Conservation (phyloP, 2,113 vertebrate genomes). For the Pica pica region DNA sequence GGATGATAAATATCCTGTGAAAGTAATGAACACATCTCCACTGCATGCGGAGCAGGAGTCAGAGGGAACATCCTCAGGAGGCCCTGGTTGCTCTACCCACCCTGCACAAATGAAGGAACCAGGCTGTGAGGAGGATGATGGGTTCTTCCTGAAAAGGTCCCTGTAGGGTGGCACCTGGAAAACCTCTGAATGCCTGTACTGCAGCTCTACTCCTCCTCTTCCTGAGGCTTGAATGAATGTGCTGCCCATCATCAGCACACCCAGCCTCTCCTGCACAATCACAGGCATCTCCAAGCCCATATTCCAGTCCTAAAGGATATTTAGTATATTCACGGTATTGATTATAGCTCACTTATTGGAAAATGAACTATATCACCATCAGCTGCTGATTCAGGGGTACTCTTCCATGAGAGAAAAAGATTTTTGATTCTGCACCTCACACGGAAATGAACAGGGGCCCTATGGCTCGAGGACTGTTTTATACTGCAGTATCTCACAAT, state of each 20-base stretch:
- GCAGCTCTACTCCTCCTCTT: neutral
- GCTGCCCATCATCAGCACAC: neutral
- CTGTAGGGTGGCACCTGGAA: neutral
- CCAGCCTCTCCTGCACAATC: neutral
- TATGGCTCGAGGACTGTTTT: neutral
- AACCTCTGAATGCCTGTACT: neutral
- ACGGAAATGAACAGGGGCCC: neutral
- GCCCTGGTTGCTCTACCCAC: accelerated
- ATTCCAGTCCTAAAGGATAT: neutral
- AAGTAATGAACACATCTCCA: neutral
- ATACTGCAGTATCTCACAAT: neutral
- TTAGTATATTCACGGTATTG: neutral
- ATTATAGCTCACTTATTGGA: neutral
- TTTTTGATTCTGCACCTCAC: neutral
- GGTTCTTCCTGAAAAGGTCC: neutral
- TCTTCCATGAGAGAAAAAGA: neutral
- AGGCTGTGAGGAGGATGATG: neutral
- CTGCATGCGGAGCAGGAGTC: neutral
- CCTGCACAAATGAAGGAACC: accelerated
- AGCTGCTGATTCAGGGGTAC: neutral
- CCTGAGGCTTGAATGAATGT: neutral
- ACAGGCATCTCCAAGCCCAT: accelerated
- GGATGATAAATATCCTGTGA: neutral
- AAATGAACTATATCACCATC: neutral
- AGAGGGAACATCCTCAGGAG: neutral